Conservation (phyloP, 2,797 vertebrate genomes). For the Hydrocynus forskahlii region DNA sequence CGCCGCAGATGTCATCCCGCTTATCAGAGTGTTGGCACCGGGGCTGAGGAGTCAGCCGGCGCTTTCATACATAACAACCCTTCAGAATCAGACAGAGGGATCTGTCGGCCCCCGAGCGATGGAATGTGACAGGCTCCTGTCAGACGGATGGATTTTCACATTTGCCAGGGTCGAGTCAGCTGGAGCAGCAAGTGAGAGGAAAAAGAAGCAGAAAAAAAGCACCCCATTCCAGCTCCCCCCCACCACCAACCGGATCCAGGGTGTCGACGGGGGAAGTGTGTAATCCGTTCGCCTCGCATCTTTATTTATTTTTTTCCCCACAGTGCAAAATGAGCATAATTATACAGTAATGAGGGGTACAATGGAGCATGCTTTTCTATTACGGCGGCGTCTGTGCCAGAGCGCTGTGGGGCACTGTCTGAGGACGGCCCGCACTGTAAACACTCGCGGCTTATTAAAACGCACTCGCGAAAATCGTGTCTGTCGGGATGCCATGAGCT, state of each 20-base stretch:
- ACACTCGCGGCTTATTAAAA: conserved; percentile 51
- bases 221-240: background rate
- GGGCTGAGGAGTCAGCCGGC: conserved; percentile 60
- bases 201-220: conserved; percentile 30
- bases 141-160: conserved; percentile 60
- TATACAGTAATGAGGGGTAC: conserved; percentile 57
- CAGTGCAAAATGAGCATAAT: conserved; percentile 56
- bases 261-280: conserved; percentile 29
- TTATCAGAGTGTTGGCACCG: conserved; percentile 62
- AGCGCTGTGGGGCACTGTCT: conserved; percentile 41
- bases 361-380: conserved; percentile 48
- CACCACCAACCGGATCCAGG: conserved; percentile 25
- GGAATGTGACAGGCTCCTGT: conserved; percentile 66
- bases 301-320: conserved; percentile 46
- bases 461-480: conserved; percentile 11
- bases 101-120: conserved; percentile 59
- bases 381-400: conserved; percentile 40
- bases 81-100: conserved; percentile 64
- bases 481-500: conserved; percentile 23
- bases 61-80: conserved; percentile 67
- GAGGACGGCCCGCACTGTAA: conserved; percentile 36
- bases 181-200: conserved; percentile 46
- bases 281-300: conserved; percentile 47
- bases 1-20: conserved; percentile 62
- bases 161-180: conserved; percentile 51